These are phyloP conservation scores for Drosophila anceps DNA, from an alignment of 2,888 invertebrate species.

Conservation along the genomic window DNA sequence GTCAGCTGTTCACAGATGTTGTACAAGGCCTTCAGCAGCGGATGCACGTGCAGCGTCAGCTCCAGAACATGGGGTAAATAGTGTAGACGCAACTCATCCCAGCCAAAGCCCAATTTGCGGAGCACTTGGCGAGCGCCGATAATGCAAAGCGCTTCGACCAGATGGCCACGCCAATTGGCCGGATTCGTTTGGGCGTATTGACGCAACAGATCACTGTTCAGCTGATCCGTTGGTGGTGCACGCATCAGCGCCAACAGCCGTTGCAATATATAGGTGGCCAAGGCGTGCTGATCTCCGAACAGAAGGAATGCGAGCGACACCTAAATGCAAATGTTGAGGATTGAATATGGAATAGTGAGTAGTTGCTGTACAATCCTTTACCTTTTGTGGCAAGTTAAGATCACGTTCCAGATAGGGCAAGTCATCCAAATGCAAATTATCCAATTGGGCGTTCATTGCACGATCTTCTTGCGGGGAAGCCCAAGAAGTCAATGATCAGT, in stretches of 20 bases:
- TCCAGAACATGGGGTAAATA: constrained; percentile 84
- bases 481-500: constrained; percentile 13
- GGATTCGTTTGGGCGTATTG: constrained; percentile 76
- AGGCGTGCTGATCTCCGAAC: constrained; percentile 75
- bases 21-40: constrained; percentile 85
- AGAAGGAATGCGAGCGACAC: constrained; percentile 82
- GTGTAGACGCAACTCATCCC: constrained; percentile 72
- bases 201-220: constrained; percentile 62
- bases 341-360: background rate
- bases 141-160: constrained; percentile 87
- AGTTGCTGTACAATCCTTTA: constrained; percentile 39
- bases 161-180: constrained; percentile 84
- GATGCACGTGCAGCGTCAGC: constrained; percentile 84
- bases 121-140: constrained; percentile 84
- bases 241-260: constrained; percentile 70
- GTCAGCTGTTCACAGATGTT: constrained; percentile 85
- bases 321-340: constrained; percentile 40
- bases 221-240: constrained; percentile 19
- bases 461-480: constrained; percentile 41
- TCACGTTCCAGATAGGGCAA: constrained; percentile 85
- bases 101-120: constrained; percentile 83
- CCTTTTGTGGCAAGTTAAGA: constrained; percentile 86
- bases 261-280: constrained; percentile 77
- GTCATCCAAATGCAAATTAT: constrained; percentile 73
- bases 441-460: constrained; percentile 38